A percentile compares a stretch with the other conserved stretches of the same genome.
These are phyloP conservation scores for Archegozetes longisetosus DNA, from an alignment of 1,140 invertebrate genomes.

Conservation along the genomic window DNA sequence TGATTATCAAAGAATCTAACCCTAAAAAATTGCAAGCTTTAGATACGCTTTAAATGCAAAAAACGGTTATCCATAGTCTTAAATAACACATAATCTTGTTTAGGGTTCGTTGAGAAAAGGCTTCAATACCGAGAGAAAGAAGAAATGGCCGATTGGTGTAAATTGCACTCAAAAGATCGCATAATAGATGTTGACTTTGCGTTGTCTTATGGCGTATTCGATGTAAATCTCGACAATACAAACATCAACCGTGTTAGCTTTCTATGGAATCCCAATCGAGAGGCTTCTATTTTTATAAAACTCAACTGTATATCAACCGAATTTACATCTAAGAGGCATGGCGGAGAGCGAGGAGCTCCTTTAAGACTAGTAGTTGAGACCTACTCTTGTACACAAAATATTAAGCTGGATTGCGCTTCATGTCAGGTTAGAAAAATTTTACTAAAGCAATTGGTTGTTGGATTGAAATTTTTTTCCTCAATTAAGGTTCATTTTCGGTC, in stretches of 20 bases:
- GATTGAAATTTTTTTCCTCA: neutral
- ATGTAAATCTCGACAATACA: conserved; percentile 52
- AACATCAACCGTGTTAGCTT: conserved; percentile 66
- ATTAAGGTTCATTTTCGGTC: conserved; percentile 6
- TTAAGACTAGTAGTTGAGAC: conserved; percentile 73
- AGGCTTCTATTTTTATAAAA: conserved; percentile 80
- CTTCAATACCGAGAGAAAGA: conserved; percentile 84
- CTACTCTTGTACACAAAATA: conserved; percentile 33
- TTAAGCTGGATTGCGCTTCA: conserved; percentile 58
- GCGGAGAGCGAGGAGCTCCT: conserved; percentile 89
- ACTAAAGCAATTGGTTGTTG: conserved; percentile 1
- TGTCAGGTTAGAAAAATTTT: conserved; percentile 9
- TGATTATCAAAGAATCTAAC: too few relatives aligned
- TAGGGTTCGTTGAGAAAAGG: conserved; percentile 78
- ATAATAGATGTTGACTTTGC: conserved; percentile 74
- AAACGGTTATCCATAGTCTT: too few relatives aligned
- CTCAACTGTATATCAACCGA: conserved; percentile 93
- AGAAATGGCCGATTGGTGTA: conserved; percentile 75
- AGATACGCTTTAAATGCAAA: too few relatives aligned
- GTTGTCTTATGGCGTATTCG: conserved; percentile 72
- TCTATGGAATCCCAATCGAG: conserved; percentile 85
- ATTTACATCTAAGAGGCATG: conserved; percentile 92
- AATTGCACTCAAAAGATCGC: conserved; percentile 64
- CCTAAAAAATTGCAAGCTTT: too few relatives aligned
- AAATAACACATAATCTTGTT: neutral